A percentile compares a stretch with the other conserved stretches of the same genome.
Evolutionary conservation across 2,113 vertebrate genomes (phyloP).

Genomic region (Periophthalmodon schlosseri): DNA sequence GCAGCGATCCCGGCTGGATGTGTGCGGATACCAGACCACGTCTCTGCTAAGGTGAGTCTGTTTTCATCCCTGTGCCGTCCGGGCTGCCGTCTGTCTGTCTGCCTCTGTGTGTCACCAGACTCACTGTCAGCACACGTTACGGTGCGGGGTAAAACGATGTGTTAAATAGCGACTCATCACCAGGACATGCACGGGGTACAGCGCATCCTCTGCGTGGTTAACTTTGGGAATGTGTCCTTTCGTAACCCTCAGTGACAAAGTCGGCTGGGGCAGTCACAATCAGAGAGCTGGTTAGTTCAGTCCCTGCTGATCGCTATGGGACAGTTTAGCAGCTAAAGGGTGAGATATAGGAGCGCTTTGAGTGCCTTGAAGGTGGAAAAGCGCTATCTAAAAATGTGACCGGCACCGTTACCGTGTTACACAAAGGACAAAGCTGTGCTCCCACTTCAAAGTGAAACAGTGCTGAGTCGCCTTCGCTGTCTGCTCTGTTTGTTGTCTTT

Average conservation of each 20-base stretch:
- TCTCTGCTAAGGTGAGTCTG: conserved; percentile 72
- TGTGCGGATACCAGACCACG: conserved; percentile 47
- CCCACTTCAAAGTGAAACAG: conserved; percentile 14
- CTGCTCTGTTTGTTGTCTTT: conserved; percentile 9
- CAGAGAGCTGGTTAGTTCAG: background rate
- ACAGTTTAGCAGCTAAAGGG: background rate
- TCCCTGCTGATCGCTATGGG: background rate
- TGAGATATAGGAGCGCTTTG: background rate
- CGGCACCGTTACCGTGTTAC: background rate
- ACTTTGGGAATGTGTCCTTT: conserved; percentile 28
- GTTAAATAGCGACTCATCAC: background rate
- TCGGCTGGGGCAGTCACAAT: background rate
- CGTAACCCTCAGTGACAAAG: background rate
- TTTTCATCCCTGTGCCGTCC: conserved; percentile 28
- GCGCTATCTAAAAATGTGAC: too few species aligned
- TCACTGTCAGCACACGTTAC: conserved; percentile 16
- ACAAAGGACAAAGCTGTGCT: conserved; percentile 8
- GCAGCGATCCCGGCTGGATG: conserved; percentile 32
- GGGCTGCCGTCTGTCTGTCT: conserved; percentile 24
- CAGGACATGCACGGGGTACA: background rate
- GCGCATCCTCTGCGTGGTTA: background rate
- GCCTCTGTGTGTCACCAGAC: conserved; percentile 21
- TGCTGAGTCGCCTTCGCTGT: conserved; percentile 6
- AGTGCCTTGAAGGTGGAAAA: too few species aligned
- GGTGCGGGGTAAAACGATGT: background rate